Evolutionary conservation across 1,140 invertebrate genomes (phyloP), one percentile per base, ranked within the genome.

Genomic region (Drosophila seguyi): DNA sequence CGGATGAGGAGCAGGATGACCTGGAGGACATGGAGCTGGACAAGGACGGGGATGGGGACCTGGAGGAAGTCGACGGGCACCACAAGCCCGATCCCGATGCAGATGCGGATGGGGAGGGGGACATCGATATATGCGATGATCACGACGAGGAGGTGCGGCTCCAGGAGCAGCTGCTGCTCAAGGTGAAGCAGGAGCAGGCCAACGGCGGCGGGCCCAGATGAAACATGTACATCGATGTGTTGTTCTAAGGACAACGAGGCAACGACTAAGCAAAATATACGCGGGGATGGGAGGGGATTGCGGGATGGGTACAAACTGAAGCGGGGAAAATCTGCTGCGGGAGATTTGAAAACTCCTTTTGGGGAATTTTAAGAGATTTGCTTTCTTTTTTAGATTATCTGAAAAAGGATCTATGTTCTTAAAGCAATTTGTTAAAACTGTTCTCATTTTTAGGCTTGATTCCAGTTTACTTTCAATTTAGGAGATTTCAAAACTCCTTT

Each of bases 211-310:
- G 65, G 59, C 58, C 67, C 75, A 92, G 91, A 92, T 92, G 91
- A 92, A 92, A 92, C 82, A 83, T 92, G 84, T 92, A 88, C 80
- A 91, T 92, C 72, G 91, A 92, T 66, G 90, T 92, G 62, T 77
- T 92, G 69, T 88, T 87, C 58, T 87, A 87, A 62, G 53, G 20
- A 52, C 39, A 48, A 53, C 45, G 57, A 42, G 38, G 52, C 52
- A 16, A 29, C 25, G 10, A 27, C 16, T 27, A 48, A n/a, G 6
- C 25, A 16, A 60, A 31, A 60, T 6, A 27, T 8, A 62, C 16
- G 42, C 1, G 31, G 8, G 8, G 8, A 22, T 3, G 20, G 20
- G 16, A 38, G 1, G 7, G 0, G 25, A 2, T 4, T 25, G 25
- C 7, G 50, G 16, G 8, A n/a, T 13, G 31, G 1, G 1, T 10